Evolutionary conservation across 2,797 vertebrate species (phyloP).

Genomic region (Echiichthys vipera): DNA sequence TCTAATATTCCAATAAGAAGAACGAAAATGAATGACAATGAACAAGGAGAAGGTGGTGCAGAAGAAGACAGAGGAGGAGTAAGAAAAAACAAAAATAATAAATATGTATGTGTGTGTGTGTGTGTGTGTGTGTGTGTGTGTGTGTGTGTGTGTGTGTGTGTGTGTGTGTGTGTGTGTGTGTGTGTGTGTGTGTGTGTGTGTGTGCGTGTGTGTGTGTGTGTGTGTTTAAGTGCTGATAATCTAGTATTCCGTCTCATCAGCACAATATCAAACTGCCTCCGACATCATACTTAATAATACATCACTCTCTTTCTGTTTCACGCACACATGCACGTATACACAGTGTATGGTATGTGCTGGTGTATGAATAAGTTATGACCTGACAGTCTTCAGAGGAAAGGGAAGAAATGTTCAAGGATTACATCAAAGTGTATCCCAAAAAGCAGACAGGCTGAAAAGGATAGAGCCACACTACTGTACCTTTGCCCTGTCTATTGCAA

Average conservation of each 20-base stretch:
- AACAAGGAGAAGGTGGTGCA: neutral
- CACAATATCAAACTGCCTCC: constrained; percentile 77
- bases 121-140: neutral
- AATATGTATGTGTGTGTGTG: neutral
- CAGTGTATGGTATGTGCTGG: constrained; percentile 58
- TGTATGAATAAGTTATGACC: constrained; percentile 75
- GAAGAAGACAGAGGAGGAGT: neutral
- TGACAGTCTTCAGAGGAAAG: constrained; percentile 71
- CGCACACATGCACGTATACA: constrained; percentile 44
- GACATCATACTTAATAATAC: constrained; percentile 75
- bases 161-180: constrained; percentile 1
- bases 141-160: neutral
- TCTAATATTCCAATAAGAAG: neutral
- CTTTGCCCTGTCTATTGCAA: constrained; percentile 12
- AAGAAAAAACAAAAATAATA: constrained; percentile 2
- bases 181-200: neutral
- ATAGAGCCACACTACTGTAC: constrained; percentile 24
- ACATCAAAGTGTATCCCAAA: constrained; percentile 67
- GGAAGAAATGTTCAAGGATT: constrained; percentile 67
- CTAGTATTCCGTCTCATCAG: constrained; percentile 78
- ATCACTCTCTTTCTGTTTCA: constrained; percentile 58
- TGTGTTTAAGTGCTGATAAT: constrained; percentile 65
- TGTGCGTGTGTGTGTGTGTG: too few relatives aligned
- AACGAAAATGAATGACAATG: neutral
- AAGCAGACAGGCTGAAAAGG: constrained; percentile 27